Percentiles rank a stretch among this genome's conserved stretches.
Conservation (phyloP, 64 coral and sea anemone genomes). For the Trachythela sp. region DNA sequence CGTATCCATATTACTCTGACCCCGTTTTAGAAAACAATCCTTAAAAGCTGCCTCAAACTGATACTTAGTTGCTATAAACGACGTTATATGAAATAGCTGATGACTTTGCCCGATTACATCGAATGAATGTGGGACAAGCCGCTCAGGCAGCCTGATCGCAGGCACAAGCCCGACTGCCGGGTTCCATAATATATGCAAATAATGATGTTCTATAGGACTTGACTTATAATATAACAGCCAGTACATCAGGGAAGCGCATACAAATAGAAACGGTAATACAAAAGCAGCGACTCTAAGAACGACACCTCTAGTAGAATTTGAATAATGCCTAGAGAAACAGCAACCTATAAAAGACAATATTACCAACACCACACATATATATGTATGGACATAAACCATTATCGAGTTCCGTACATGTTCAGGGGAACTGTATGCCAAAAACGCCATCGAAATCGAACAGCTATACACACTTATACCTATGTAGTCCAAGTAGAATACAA, state of each 20-base stretch:
- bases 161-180: not conserved
- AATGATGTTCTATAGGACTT: not conserved
- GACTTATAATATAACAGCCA: not conserved
- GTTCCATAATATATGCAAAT: not conserved
- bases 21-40: not conserved
- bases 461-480: not conserved
- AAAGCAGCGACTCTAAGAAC: not conserved
- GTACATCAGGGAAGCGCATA: not conserved
- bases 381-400: no score
- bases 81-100: not conserved
- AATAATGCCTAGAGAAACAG: not conserved
- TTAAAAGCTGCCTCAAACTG: not conserved
- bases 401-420: not conserved
- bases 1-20: not conserved
- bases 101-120: not conserved
- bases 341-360: not conserved
- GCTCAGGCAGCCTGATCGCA: not conserved
- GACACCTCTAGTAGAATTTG: not conserved
- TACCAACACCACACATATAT: no score
- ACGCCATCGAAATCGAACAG: not conserved
- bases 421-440: not conserved
- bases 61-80: not conserved
- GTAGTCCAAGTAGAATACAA: conserved; percentile 1
- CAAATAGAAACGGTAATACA: not conserved
- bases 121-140: not conserved